phyloP scores from a whole-genome alignment of 1,140 invertebrate species.

The Scaptomyza pallida region DNA sequence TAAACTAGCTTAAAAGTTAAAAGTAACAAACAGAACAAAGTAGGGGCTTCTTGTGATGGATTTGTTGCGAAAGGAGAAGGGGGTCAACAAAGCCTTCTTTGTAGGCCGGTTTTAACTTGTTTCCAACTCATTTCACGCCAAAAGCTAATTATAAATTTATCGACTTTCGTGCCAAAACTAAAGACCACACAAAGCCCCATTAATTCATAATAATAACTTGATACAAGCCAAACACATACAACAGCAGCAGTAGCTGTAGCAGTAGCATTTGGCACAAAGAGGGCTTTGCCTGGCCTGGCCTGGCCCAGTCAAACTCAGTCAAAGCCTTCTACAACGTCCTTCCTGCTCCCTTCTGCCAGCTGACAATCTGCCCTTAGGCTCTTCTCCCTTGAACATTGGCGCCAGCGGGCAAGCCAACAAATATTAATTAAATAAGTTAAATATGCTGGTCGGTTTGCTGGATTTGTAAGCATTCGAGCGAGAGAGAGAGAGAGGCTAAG shows the following conservation, averaged over 20 bases:
- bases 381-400: neutral
- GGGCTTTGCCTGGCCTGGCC: too few relatives aligned
- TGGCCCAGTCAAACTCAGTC: neutral
- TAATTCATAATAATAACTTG: constrained; percentile 73
- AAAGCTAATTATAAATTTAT: constrained; percentile 71
- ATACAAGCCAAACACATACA: constrained; percentile 37
- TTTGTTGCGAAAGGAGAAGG: neutral
- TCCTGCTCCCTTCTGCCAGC: neutral
- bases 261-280: neutral
- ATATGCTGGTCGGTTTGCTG: constrained; percentile 31
- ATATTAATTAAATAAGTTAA: constrained; percentile 56
- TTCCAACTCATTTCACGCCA: constrained; percentile 51
- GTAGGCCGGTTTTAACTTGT: constrained; percentile 20
- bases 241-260: constrained; percentile 13
- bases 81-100: constrained; percentile 2
- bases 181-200: constrained; percentile 61
- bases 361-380: neutral
- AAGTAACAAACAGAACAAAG: neutral
- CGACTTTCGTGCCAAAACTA: constrained; percentile 60
- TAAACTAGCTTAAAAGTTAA: neutral
- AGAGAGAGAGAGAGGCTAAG: too few relatives aligned
- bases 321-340: neutral
- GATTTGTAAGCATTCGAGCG: too few relatives aligned
- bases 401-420: constrained; percentile 28
- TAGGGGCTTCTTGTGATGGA: constrained; percentile 2